phyloP scores from a whole-genome alignment of 1,140 invertebrate genomes.

The Camponotus pennsylvanicus region DNA sequence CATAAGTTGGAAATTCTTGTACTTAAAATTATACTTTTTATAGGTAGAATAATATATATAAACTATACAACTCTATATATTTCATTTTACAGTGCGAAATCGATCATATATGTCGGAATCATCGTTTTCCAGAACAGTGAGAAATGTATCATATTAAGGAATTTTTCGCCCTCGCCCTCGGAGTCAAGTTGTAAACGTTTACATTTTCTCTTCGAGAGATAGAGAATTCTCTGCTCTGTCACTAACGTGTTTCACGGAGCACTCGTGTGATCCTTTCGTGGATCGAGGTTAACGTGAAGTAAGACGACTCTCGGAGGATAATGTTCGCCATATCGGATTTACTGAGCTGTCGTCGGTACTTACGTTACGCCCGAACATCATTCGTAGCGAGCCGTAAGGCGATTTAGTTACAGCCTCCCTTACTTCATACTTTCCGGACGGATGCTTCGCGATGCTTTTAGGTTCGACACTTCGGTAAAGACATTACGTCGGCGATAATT shows the following conservation, averaged over 20 bases:
- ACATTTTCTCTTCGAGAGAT: constrained; percentile 33
- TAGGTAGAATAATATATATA: not conserved
- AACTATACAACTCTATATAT: too few relatives aligned
- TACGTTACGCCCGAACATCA: constrained; percentile 61
- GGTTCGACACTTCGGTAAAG: constrained; percentile 62
- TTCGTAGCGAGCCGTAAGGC: constrained; percentile 59
- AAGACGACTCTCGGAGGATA: constrained; percentile 60
- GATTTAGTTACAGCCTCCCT: constrained; percentile 63
- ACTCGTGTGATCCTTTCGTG: constrained; percentile 59
- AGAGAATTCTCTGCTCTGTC: constrained; percentile 30
- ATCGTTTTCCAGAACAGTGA: not conserved
- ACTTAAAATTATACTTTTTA: not conserved
- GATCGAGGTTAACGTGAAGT: constrained; percentile 62
- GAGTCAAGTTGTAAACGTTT: constrained; percentile 55
- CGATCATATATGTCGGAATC: not conserved
- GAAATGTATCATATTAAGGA: not conserved
- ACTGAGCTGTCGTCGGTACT: constrained; percentile 61
- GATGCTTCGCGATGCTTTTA: constrained; percentile 63
- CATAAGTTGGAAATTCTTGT: too few relatives aligned
- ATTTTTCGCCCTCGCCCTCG: constrained; percentile 38
- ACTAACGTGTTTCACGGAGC: constrained; percentile 52
- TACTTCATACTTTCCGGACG: constrained; percentile 62
- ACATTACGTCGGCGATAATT: constrained; percentile 61
- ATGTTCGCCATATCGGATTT: constrained; percentile 63
- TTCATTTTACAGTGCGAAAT: not conserved